Percentiles rank a stretch among this genome's conserved stretches.
phyloP scores from a whole-genome alignment of 2,888 invertebrate species.

The Plebejus argus region DNA sequence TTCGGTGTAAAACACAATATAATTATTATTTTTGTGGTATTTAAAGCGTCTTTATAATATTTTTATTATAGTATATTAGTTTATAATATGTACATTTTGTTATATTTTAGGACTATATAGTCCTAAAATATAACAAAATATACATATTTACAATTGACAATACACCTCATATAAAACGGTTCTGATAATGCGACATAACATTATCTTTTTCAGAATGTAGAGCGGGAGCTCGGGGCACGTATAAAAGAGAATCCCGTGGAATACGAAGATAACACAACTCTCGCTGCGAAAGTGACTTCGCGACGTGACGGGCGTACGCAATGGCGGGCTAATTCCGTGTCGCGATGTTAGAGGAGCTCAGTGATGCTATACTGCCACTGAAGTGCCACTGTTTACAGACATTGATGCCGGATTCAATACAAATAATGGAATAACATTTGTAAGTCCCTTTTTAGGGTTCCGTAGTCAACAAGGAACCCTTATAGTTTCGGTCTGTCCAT shows the following conservation, averaged over 20 bases:
- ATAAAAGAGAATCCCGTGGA: conserved; percentile 29
- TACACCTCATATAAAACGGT: not conserved
- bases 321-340: conserved; percentile 18
- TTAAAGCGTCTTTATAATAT: not conserved
- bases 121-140: not conserved
- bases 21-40: too few species aligned
- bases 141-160: not conserved
- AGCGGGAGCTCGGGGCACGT: conserved; percentile 24
- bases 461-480: too few species aligned
- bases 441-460: not conserved
- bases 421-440: not conserved
- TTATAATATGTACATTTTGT: not conserved
- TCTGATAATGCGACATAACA: conserved; percentile 17
- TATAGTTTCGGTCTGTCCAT: too few species aligned
- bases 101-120: not conserved
- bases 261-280: conserved; percentile 31
- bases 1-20: too few species aligned
- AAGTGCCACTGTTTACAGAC: not conserved
- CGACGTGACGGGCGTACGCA: conserved; percentile 30
- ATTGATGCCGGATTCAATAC: not conserved
- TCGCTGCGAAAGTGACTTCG: conserved; percentile 32
- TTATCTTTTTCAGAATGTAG: conserved; percentile 13
- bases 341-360: not conserved
- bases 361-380: not conserved
- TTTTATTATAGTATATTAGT: too few species aligned